Evolutionary conservation across 2,113 vertebrate species (phyloP).

Genomic region (Todiramphus saurophagus): DNA sequence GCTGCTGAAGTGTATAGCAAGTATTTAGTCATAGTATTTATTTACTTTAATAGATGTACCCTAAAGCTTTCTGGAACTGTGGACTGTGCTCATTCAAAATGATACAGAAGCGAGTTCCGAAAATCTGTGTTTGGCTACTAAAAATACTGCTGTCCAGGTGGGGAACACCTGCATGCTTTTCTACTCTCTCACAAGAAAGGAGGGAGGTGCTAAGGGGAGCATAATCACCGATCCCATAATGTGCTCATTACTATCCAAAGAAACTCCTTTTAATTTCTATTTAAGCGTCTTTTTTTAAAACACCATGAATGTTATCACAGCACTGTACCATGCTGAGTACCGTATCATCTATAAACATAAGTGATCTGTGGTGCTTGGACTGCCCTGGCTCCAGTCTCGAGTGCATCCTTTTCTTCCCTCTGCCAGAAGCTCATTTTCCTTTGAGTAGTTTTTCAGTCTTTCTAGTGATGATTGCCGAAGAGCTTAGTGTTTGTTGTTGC

Average conservation of each 20-base stretch:
- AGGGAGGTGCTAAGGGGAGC: neutral
- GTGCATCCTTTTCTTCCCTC: neutral
- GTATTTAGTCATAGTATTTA: neutral
- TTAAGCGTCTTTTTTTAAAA: neutral
- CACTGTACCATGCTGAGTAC: accelerated
- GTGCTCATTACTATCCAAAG: neutral
- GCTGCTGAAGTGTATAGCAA: neutral
- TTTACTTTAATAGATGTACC: neutral
- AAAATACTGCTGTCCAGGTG: neutral
- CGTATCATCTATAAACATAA: neutral
- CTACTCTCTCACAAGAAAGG: neutral
- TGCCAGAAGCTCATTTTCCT: neutral
- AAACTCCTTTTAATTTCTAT: neutral
- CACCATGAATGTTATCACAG: neutral
- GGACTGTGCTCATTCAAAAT: neutral
- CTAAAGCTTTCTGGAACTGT: neutral
- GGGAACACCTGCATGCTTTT: neutral
- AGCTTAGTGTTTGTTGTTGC: neutral
- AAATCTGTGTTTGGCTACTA: neutral
- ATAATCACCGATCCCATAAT: neutral
- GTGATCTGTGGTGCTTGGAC: neutral
- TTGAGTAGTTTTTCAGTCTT: neutral
- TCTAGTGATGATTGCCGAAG: neutral
- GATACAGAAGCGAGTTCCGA: neutral
- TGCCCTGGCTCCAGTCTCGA: neutral